Evolutionary conservation across 2,797 vertebrate species (phyloP), one percentile per base, ranked within the genome.

Genomic region (Scolopax bukidnonensis): DNA sequence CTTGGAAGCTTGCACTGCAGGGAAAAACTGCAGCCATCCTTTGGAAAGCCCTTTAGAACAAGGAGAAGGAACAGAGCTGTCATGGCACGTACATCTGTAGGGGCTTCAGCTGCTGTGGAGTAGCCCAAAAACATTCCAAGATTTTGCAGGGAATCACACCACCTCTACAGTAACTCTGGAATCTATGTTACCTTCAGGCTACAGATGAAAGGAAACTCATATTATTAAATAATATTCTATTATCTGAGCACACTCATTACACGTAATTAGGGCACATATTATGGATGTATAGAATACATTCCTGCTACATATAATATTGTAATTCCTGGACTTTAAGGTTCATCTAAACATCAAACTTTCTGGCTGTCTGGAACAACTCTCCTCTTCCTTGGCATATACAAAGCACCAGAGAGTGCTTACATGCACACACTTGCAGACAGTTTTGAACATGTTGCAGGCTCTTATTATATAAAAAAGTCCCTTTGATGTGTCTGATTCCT

Each of bases 401-500:
- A 70, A 74, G 25, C 43, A 84, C 32, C 67, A 48, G 50, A 65
- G 43, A 63, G 28, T 47, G 30, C 28, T 74, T 36, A 3, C 11
- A 50, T 5, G 6, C 40, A n/a, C 48, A 50, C 20, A 19, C 38
- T 69, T 1, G 3, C 24, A 32, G 33, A 50, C 18, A 12, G 85
- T 79, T 93, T 82, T 70, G 63, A 91, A 87, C 83, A 60, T 18
- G 67, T 74, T 74, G 25, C 56, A 91, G 63, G n/a, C 40, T 59
- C 43, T 67, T 50, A 13, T 80, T 75, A 14, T 12, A 47, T 32
- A 95, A 79, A 9, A 25, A 73, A 82, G n/a, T 50, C 50, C 47
- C 53, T 88, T 85, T 97, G 91, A 94, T 93, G 89, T 91, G 56
- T 65, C 50, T 87, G 45, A 53, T 20, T 84, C 23, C 51, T 89